phyloP scores from a whole-genome alignment of 1,140 invertebrate species.

The Microplitis mediator region DNA sequence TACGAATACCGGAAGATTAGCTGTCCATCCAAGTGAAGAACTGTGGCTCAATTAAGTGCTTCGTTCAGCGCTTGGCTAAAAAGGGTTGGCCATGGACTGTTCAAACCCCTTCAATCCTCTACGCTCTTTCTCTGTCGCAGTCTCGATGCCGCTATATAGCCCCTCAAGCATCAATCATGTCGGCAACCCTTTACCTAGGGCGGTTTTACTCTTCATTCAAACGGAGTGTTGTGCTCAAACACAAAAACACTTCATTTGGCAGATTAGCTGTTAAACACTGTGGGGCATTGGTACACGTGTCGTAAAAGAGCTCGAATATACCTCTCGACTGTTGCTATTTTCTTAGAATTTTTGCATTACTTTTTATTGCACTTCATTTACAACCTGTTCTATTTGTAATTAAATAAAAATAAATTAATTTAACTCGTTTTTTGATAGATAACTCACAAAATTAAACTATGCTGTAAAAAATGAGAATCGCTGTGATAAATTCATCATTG shows the following conservation, averaged over 20 bases:
- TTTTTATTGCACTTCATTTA: background rate
- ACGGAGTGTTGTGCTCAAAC: constrained; percentile 63
- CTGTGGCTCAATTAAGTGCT: constrained; percentile 62
- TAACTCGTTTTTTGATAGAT: too few species aligned
- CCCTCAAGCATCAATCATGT: constrained; percentile 61
- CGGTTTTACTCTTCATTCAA: constrained; percentile 60
- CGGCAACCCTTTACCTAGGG: constrained; percentile 60
- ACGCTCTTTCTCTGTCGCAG: background rate
- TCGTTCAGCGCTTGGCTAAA: constrained; percentile 54
- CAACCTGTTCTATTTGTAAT: background rate
- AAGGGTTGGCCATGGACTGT: constrained; percentile 43
- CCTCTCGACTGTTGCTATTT: background rate
- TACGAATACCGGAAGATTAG: constrained; percentile 49
- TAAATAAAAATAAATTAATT: background rate
- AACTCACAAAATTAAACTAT: too few species aligned
- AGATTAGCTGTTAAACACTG: constrained; percentile 63
- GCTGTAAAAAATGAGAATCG: too few species aligned
- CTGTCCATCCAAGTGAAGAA: constrained; percentile 56
- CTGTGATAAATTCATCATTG: background rate
- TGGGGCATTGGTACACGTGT: constrained; percentile 34
- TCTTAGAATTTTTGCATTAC: background rate
- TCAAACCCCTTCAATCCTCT: constrained; percentile 35
- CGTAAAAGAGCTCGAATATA: constrained; percentile 4
- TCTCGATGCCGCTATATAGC: background rate
- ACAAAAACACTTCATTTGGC: constrained; percentile 65